These are phyloP conservation scores for Falco columbarius DNA, from an alignment of 2,797 vertebrate genomes.

Conservation along the genomic window DNA sequence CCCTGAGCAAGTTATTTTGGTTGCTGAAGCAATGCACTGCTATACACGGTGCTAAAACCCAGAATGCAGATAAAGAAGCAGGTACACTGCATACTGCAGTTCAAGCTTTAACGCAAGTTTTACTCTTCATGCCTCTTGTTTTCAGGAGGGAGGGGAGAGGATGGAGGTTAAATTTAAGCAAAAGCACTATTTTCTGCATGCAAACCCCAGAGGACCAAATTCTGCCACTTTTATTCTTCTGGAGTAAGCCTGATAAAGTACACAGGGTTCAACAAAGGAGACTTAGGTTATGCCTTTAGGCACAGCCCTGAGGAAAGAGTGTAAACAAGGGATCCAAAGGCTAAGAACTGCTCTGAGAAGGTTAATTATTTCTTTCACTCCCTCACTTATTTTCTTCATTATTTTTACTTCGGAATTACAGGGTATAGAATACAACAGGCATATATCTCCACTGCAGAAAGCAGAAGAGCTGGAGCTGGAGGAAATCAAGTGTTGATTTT, in stretches of 20 bases:
- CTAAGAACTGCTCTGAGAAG: not conserved
- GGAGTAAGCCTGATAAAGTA: not conserved
- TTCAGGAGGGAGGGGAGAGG: not conserved
- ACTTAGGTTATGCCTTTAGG: not conserved
- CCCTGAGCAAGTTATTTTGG: conserved; percentile 9
- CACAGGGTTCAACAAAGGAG: not conserved
- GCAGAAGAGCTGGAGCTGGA: not conserved
- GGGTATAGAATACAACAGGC: not conserved
- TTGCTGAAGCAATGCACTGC: not conserved
- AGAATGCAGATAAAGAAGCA: not conserved
- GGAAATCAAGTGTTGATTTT: not conserved
- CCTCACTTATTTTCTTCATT: not conserved
- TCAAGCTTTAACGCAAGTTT: not conserved
- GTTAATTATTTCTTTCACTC: not conserved
- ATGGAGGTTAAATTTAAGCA: not conserved
- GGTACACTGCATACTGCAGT: not conserved
- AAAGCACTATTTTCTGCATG: not conserved
- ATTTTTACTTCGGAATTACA: not conserved
- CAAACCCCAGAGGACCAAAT: not conserved
- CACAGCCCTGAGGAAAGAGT: not conserved
- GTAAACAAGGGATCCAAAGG: not conserved
- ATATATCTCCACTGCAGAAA: not conserved
- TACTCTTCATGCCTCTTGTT: not conserved
- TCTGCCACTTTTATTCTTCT: not conserved
- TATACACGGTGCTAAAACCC: not conserved